Conservation (phyloP, 2,113 vertebrate species). For the Callaeas wilsoni region DNA sequence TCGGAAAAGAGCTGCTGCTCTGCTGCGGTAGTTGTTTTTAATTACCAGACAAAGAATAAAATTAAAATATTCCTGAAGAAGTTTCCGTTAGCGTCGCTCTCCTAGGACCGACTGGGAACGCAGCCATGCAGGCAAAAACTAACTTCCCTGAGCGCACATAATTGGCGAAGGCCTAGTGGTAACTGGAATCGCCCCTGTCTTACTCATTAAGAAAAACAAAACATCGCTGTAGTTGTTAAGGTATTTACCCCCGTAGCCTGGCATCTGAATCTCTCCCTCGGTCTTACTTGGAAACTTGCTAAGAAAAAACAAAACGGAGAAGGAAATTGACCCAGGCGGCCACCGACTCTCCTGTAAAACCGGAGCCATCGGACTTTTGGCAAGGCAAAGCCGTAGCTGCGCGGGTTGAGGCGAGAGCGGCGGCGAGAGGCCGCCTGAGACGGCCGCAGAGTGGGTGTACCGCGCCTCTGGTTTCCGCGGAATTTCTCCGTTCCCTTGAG, state of each 20-base stretch:
- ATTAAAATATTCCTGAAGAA: not conserved
- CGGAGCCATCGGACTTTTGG: not conserved
- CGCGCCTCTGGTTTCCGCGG: not conserved
- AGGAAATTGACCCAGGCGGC: not conserved
- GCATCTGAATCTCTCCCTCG: not conserved
- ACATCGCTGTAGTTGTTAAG: not conserved
- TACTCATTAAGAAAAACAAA: not conserved
- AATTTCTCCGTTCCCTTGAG: not conserved
- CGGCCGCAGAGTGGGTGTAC: not conserved
- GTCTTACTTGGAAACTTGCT: not conserved
- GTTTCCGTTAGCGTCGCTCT: slow-evolving; percentile 7
- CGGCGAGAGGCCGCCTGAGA: not conserved
- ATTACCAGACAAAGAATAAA: not conserved
- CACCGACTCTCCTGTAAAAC: not conserved
- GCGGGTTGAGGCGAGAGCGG: not conserved
- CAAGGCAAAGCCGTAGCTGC: not conserved
- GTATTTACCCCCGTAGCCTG: not conserved
- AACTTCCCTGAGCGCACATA: not conserved
- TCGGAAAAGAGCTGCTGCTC: not conserved
- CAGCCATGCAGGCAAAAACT: not conserved
- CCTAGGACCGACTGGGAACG: not conserved
- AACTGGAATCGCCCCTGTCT: not conserved
- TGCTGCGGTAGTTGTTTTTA: not conserved
- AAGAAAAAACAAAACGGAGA: not conserved
- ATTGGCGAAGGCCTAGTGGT: not conserved